Evolutionary conservation across 2,888 invertebrate genomes (phyloP), one percentile per base, ranked within the genome.

Genomic region (Rhogogaster chlorosoma): DNA sequence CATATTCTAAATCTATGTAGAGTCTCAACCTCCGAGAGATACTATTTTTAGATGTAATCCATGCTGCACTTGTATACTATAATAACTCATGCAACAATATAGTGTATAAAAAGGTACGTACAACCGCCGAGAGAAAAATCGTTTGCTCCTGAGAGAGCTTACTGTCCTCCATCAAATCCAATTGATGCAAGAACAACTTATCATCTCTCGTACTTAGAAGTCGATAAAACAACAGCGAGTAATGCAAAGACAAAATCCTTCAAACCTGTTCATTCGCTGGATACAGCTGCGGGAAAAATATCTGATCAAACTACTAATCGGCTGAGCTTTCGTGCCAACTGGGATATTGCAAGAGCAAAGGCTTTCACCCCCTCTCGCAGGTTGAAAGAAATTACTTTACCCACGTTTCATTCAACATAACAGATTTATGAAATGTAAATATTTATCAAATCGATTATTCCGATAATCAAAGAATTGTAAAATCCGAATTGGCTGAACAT

Each of bases 161-260:
- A 91, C 67, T 88, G 88, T 78, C 89, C 89, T n/a, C 91, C 93
- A 4, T 86, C 88, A 64, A 89, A 88, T 36, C 85, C 89, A 1
- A 86, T 93, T 7, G 92, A 92, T 4, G 85, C 88, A 2, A 88
- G 84, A 6, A 93, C 92, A 15, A 93, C 93, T 0, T 93, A 93
- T 73, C 89, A 91, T 29, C 86, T 89, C 32, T 92, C 93, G 4
- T 93, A 91, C 85, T 22, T 84, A 22, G 36, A 70, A 42, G 70
- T 86, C 57, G 88, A 88, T 64, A 53, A 70, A n/a, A 83, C 86
- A 3, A 85, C 86, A 45, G 83, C 86, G n/a, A 85, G 84, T 18
- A 26, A 71, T 12, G 84, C 75, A 1, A 88, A 90, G 29, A 75
- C 89, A 0, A 86, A 89, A 64, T 89, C 92, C 4, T 87, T 92